Evolutionary conservation across 1,140 invertebrate genomes (phyloP).

Genomic region (Pissodes strobi): DNA sequence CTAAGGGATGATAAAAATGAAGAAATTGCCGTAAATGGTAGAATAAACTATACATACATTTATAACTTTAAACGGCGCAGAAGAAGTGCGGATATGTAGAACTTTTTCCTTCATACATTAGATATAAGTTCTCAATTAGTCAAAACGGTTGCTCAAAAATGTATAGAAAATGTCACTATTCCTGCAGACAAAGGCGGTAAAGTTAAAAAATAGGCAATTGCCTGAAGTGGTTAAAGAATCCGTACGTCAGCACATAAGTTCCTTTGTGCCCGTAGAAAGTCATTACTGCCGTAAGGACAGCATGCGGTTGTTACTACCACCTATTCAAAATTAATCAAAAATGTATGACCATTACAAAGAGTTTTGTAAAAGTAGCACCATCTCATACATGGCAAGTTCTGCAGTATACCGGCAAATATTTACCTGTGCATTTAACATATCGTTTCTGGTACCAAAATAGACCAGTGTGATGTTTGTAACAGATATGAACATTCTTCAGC

Average conservation of each 20-base stretch:
- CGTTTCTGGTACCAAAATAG: constrained; percentile 7
- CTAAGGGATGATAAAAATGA: constrained; percentile 11
- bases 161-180: too few relatives aligned
- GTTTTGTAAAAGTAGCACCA: constrained; percentile 6
- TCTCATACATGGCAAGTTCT: constrained; percentile 4
- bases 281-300: too few relatives aligned
- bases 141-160: too few relatives aligned
- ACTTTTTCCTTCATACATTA: constrained; percentile 3
- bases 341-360: too few relatives aligned
- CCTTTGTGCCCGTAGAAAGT: too few relatives aligned
- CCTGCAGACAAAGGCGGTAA: too few relatives aligned
- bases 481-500: too few relatives aligned
- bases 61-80: constrained; percentile 1
- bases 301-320: too few relatives aligned
- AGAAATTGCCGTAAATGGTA: constrained; percentile 8
- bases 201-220: not conserved
- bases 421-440: not conserved
- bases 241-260: not conserved
- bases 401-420: not conserved
- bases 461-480: constrained; percentile 13
- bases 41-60: too few relatives aligned
- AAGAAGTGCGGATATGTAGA: constrained; percentile 3
- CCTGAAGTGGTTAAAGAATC: too few relatives aligned
- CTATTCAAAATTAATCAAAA: too few relatives aligned
- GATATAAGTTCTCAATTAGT: not conserved